phyloP scores from a whole-genome alignment of 2,797 vertebrate genomes.

The Phaenicophaeus curvirostris region DNA sequence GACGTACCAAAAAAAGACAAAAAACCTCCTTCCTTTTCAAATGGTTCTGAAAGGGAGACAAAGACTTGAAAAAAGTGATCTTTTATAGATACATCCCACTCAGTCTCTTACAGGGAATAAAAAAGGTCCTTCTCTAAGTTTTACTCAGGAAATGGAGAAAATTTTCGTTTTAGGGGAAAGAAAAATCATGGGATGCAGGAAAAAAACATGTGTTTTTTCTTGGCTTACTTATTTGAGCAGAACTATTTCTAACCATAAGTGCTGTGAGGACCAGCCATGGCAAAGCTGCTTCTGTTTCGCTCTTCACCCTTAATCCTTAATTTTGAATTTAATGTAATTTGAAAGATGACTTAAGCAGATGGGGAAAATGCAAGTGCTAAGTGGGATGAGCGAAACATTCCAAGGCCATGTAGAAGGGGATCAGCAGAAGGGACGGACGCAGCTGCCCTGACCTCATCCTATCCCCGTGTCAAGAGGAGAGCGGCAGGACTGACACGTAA shows the following conservation, averaged over 20 bases:
- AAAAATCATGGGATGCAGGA: background rate
- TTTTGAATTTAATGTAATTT: background rate
- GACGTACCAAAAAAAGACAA: background rate
- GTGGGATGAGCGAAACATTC: background rate
- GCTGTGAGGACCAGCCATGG: background rate
- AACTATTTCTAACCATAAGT: background rate
- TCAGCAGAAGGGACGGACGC: background rate
- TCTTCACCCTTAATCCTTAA: background rate
- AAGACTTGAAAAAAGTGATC: background rate
- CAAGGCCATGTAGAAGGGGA: fast-evolving
- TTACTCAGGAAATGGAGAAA: background rate
- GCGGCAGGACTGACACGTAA: background rate
- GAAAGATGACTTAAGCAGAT: background rate
- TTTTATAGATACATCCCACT: background rate
- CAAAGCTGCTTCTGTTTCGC: background rate
- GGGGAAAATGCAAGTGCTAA: background rate
- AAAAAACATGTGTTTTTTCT: background rate
- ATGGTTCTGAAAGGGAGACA: background rate
- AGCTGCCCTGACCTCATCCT: background rate
- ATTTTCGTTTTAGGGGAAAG: background rate
- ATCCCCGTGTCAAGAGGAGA: background rate
- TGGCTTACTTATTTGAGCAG: background rate
- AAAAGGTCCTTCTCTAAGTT: background rate
- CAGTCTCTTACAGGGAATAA: background rate
- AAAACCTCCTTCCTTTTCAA: background rate